Evolutionary conservation across 2,888 invertebrate genomes (phyloP).

Genomic region (Caenorhabditis imperialis): DNA sequence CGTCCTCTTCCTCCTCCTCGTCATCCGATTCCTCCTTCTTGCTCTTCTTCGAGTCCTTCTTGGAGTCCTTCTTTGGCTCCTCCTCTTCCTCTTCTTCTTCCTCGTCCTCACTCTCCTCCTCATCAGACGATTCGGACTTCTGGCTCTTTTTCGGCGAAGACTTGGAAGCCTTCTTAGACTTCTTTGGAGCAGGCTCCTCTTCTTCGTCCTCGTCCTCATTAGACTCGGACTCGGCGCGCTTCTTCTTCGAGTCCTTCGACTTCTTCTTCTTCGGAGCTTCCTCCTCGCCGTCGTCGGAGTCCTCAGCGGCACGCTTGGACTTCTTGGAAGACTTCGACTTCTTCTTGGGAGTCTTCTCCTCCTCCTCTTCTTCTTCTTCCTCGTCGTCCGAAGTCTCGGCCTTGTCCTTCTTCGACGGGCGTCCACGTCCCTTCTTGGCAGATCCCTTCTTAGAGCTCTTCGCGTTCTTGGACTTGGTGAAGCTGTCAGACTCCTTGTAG

Average conservation of each 20-base stretch:
- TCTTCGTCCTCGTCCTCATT: constrained; percentile 1
- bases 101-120: constrained; percentile 3
- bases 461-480: no score
- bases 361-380: constrained; percentile 21
- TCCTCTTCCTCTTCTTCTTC: not conserved
- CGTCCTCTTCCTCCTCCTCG: no score
- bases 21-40: constrained; percentile 4
- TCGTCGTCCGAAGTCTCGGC: constrained; percentile 3
- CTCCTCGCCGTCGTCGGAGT: not conserved
- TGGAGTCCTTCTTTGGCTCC: not conserved
- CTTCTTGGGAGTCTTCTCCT: constrained; percentile 8
- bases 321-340: not conserved
- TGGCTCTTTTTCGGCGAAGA: not conserved
- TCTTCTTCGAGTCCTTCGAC: constrained; percentile 2
- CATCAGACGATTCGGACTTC: no score
- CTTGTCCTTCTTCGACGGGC: not conserved
- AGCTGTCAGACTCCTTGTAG: no score
- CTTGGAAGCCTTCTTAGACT: not conserved
- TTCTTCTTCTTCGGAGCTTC: not conserved
- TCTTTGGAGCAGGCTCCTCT: no score
- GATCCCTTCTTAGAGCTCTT: no score
- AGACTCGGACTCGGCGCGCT: constrained; percentile 1
- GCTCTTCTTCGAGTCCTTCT: not conserved
- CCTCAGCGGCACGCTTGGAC: no score
- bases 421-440: not conserved